These are phyloP conservation scores for Ernsta delagoae DNA, from an alignment of 2,888 invertebrate species.

Conservation along the genomic window DNA sequence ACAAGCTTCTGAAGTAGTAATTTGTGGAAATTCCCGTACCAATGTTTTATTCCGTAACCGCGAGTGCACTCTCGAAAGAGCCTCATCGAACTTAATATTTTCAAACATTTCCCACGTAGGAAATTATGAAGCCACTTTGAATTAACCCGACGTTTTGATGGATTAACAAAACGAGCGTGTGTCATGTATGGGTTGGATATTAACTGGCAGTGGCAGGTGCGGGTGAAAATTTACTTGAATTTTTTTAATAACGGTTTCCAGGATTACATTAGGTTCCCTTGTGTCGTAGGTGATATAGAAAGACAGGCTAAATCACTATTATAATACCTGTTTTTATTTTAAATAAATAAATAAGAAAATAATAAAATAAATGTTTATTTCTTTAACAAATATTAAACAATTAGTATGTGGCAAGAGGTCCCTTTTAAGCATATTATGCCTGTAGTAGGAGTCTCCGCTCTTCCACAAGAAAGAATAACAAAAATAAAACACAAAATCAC, in stretches of 20 bases:
- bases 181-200: no score
- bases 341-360: no score
- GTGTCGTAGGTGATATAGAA: no score
- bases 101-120: constrained; percentile 26
- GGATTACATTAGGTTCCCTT: no score
- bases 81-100: constrained; percentile 33
- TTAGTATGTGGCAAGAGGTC: not conserved
- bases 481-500: no score
- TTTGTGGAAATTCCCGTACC: constrained; percentile 29
- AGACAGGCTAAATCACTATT: no score
- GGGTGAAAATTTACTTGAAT: not conserved
- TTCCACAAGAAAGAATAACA: not conserved
- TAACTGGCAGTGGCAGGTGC: no score
- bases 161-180: constrained; percentile 25
- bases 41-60: constrained; percentile 23
- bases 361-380: no score
- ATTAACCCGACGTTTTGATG: constrained; percentile 28
- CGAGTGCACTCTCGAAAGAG: constrained; percentile 31
- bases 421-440: not conserved
- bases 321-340: no score
- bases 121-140: constrained; percentile 18
- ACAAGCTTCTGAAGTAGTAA: constrained; percentile 34
- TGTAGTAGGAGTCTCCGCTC: not conserved
- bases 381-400: no score
- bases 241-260: no score